phyloP scores from a whole-genome alignment of 2,888 invertebrate genomes.

The Adelphocoris suturalis region DNA sequence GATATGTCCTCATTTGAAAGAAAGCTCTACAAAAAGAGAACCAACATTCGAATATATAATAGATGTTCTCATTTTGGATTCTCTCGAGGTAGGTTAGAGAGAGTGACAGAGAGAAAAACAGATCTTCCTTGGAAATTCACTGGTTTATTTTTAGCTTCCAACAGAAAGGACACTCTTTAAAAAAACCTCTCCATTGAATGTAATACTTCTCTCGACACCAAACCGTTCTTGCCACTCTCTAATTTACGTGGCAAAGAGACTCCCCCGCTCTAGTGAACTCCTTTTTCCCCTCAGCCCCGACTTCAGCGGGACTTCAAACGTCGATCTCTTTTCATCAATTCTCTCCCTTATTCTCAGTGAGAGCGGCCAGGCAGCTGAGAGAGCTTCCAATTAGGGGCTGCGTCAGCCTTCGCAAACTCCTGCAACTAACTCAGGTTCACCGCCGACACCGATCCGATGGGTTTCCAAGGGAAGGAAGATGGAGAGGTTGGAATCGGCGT shows the following conservation, averaged over 20 bases:
- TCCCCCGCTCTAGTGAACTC: neutral
- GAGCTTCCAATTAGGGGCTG: neutral
- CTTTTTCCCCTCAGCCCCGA: neutral
- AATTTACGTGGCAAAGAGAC: neutral
- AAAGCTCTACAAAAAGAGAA: too few species aligned
- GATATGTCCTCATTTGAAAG: too few species aligned
- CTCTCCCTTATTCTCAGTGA: neutral
- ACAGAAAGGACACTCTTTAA: neutral
- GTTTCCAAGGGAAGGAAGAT: neutral
- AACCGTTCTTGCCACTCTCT: neutral
- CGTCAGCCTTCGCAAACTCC: neutral
- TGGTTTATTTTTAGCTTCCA: neutral
- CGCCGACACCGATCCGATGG: neutral
- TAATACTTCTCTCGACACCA: neutral
- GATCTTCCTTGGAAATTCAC: neutral
- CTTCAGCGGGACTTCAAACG: neutral
- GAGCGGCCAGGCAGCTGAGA: neutral
- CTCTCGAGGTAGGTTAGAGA: too few species aligned
- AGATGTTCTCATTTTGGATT: too few species aligned
- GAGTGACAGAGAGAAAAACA: too few species aligned
- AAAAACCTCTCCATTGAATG: neutral
- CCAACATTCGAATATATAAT: too few species aligned
- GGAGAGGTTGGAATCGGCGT: neutral
- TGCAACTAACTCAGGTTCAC: neutral
- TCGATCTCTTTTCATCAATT: slow-evolving; percentile 31